Conservation (phyloP, 2,113 vertebrate genomes). For the Pongo abelii region DNA sequence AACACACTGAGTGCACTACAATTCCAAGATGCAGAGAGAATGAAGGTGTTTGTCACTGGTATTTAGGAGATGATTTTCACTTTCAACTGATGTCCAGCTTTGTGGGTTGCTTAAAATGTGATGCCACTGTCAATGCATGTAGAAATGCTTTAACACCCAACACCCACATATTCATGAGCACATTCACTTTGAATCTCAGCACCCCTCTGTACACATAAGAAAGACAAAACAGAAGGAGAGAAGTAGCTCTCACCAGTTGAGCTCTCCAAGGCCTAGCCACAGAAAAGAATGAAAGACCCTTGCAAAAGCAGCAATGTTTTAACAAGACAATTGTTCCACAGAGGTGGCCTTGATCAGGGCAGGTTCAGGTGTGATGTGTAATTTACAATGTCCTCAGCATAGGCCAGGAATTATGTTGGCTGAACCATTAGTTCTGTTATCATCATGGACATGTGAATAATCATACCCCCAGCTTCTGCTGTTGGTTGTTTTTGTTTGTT, state of each 20-base stretch:
- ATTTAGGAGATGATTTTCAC: conserved; percentile 4
- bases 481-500: not conserved
- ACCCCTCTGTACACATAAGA: not conserved
- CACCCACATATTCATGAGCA: not conserved
- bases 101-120: not conserved
- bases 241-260: not conserved
- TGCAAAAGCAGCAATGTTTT: not conserved
- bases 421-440: not conserved
- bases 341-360: not conserved
- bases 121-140: not conserved
- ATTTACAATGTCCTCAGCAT: not conserved
- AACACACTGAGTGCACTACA: not conserved
- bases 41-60: not conserved
- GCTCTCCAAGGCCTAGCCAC: too few relatives aligned
- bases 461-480: not conserved
- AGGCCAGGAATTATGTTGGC: not conserved
- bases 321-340: not conserved
- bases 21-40: not conserved
- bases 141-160: not conserved
- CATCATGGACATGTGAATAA: not conserved
- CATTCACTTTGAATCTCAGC: not conserved
- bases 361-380: not conserved
- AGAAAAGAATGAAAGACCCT: not conserved
- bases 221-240: not conserved
- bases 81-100: not conserved